phyloP scores from a whole-genome alignment of 2,113 vertebrate genomes.

The Castor canadensis region DNA sequence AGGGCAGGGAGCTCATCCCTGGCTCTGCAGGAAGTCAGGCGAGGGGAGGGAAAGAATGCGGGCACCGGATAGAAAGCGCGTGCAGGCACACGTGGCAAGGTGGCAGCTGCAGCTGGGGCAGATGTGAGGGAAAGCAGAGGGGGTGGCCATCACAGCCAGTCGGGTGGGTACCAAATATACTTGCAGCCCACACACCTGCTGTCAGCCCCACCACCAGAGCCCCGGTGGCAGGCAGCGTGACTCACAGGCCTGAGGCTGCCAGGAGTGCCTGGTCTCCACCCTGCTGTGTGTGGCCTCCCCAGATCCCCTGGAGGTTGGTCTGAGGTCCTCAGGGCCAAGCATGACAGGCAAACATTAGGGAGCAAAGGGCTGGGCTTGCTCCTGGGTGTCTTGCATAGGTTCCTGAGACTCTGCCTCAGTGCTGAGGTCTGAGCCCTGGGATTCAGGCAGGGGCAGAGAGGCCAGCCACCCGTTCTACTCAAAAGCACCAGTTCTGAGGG shows the following conservation, averaged over 20 bases:
- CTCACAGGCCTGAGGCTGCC: not conserved
- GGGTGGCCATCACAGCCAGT: not conserved
- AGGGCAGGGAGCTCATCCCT: not conserved
- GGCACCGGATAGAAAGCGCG: not conserved
- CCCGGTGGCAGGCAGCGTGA: not conserved
- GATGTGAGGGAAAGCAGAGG: conserved; percentile 57
- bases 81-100: not conserved
- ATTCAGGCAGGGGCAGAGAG: not conserved
- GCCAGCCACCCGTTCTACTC: not conserved
- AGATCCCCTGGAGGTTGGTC: not conserved
- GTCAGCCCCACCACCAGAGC: conserved; percentile 7
- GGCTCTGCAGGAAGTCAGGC: not conserved
- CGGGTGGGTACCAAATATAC: conserved; percentile 23
- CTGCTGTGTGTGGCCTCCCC: not conserved
- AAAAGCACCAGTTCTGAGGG: not conserved
- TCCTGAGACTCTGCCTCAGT: fast-evolving
- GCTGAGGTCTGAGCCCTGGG: fast-evolving
- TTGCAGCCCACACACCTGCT: conserved; percentile 73
- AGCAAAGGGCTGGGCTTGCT: not conserved
- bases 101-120: not conserved
- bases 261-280: not conserved
- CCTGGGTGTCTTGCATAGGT: not conserved
- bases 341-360: not conserved
- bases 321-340: not conserved
- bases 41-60: not conserved